phyloP scores from a whole-genome alignment of 2,113 vertebrate genomes.

The Phrynosoma blainvillii region DNA sequence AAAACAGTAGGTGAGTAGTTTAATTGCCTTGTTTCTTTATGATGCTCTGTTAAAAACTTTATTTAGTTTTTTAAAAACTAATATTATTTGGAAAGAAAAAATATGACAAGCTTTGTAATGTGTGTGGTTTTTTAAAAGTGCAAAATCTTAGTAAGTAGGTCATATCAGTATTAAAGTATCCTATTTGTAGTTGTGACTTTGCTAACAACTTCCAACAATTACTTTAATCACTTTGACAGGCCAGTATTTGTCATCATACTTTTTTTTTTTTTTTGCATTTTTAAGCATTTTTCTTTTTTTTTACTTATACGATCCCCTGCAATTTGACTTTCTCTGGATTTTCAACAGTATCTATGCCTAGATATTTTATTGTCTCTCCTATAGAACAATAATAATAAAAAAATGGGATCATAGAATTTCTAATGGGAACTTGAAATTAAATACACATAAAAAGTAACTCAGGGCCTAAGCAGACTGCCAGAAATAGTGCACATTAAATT shows the following conservation, averaged over 20 bases:
- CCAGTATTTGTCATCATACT: constrained; percentile 40
- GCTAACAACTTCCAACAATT: constrained; percentile 50
- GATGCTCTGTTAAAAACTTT: not conserved
- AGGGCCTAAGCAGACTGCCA: too few species aligned
- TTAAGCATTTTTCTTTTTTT: not conserved
- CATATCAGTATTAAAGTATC: constrained; percentile 59
- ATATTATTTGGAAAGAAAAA: not conserved
- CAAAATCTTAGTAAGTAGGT: constrained; percentile 43
- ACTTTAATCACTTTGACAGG: constrained; percentile 58
- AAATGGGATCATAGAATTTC: constrained; percentile 26
- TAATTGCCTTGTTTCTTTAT: constrained; percentile 6
- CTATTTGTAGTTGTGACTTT: constrained; percentile 50
- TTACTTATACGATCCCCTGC: not conserved
- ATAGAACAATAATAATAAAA: not conserved
- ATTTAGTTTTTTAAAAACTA: not conserved
- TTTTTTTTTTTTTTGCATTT: not conserved
- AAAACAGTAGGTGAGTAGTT: constrained; percentile 10
- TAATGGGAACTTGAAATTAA: constrained; percentile 56
- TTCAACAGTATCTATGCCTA: not conserved
- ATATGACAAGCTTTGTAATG: constrained; percentile 15
- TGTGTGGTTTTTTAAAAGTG: constrained; percentile 6
- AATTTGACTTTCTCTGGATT: not conserved
- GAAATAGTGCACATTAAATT: too few species aligned
- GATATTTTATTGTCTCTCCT: constrained; percentile 35
- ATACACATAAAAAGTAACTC: constrained; percentile 52